Evolutionary conservation across 2,797 vertebrate species (phyloP).

Genomic region (Aselliscus stoliczkanus): DNA sequence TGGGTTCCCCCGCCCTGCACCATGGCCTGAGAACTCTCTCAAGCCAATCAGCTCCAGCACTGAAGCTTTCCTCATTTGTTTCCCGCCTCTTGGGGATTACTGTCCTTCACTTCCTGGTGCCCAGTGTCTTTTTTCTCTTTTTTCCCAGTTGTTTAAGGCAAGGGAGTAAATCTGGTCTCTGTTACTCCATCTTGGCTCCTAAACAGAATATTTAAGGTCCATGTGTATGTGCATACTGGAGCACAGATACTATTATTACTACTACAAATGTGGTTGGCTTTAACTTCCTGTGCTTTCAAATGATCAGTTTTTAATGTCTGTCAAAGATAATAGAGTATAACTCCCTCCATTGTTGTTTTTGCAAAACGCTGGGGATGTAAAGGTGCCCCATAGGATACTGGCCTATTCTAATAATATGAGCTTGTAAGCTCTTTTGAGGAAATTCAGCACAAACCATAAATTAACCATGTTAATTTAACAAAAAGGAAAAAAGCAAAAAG

Average conservation of each 20-base stretch:
- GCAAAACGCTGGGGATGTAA: neutral
- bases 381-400: neutral
- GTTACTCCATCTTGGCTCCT: neutral
- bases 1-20: neutral
- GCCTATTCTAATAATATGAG: neutral
- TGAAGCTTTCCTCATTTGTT: neutral
- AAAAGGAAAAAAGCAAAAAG: neutral
- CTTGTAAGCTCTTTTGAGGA: neutral
- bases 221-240: neutral
- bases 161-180: neutral
- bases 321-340: neutral
- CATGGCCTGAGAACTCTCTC: neutral
- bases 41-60: neutral
- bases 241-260: neutral
- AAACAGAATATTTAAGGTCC: neutral
- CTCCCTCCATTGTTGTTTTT: neutral
- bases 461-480: neutral
- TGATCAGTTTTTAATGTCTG: neutral
- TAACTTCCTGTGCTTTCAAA: neutral
- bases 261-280: neutral
- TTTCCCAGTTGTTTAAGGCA: neutral
- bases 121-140: neutral
- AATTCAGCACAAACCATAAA: neutral
- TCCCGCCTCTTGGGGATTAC: neutral
- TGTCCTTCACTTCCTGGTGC: neutral